phyloP scores from a whole-genome alignment of 1,140 invertebrate species.

The Tenebrio molitor region DNA sequence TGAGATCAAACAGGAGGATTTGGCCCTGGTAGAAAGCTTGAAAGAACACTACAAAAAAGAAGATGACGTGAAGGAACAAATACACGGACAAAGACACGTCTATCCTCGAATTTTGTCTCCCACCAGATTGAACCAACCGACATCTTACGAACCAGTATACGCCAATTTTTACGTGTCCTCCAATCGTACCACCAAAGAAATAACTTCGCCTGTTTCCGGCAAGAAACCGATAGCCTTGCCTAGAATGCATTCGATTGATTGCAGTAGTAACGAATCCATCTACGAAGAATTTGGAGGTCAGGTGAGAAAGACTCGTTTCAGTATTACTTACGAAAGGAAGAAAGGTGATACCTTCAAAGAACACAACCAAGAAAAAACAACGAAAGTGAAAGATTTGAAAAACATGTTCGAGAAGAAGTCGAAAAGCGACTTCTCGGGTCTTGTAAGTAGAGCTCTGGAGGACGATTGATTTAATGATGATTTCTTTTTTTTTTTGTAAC shows the following conservation, averaged over 20 bases:
- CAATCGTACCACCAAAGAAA: not conserved
- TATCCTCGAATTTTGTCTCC: slow-evolving; percentile 12
- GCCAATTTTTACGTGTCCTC: slow-evolving; percentile 21
- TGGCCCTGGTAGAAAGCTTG: slow-evolving; percentile 50
- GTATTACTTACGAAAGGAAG: not conserved
- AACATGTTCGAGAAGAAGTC: slow-evolving; percentile 8
- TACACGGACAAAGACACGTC: not conserved
- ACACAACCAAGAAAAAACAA: slow-evolving; percentile 12
- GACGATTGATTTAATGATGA: not conserved
- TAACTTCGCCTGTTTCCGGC: not conserved
- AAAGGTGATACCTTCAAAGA: slow-evolving; percentile 7
- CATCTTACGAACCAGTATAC: slow-evolving; percentile 53
- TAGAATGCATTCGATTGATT: not conserved
- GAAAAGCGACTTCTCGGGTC: not conserved
- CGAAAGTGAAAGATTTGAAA: slow-evolving; percentile 15
- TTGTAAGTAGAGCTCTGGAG: not conserved
- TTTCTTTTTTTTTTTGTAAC: not conserved
- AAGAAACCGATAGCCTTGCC: slow-evolving; percentile 41
- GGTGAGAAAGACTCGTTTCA: slow-evolving; percentile 12
- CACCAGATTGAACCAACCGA: not conserved
- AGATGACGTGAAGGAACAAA: not conserved
- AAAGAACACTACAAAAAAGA: slow-evolving; percentile 13
- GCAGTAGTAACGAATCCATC: not conserved
- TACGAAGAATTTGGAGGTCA: slow-evolving; percentile 16
- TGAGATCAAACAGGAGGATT: slow-evolving; percentile 53